Percentiles rank a stretch among this genome's conserved stretches.
These are phyloP conservation scores for Drosophila gaucha DNA, from an alignment of 2,888 invertebrate species.

Conservation along the genomic window DNA sequence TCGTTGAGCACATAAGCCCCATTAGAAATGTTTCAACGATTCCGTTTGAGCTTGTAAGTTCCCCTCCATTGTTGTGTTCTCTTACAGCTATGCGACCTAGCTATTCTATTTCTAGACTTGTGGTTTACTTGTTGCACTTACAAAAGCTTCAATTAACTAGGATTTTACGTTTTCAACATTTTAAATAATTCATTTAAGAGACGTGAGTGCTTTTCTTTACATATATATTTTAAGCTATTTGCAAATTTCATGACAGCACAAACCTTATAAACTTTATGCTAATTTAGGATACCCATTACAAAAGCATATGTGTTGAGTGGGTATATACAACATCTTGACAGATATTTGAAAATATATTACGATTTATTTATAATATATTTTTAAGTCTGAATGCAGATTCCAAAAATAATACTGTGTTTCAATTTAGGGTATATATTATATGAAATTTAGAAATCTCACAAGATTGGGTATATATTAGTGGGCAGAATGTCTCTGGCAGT, in stretches of 20 bases:
- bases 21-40: constrained; percentile 34
- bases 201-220: not conserved
- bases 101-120: constrained; percentile 30
- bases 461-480: too few species aligned
- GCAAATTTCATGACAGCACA: constrained; percentile 3
- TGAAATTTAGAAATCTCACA: too few species aligned
- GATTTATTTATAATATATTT: not conserved
- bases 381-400: too few species aligned
- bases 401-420: too few species aligned
- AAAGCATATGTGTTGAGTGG: not conserved
- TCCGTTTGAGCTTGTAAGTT: constrained; percentile 9
- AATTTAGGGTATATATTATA: too few species aligned
- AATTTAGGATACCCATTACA: not conserved
- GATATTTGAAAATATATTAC: not conserved
- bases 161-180: not conserved
- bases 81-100: not conserved
- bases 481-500: not conserved
- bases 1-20: constrained; percentile 45
- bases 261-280: not conserved
- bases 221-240: constrained; percentile 3
- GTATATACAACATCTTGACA: not conserved
- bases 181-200: constrained; percentile 5
- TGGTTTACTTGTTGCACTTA: constrained; percentile 19
- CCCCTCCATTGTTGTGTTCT: not conserved
- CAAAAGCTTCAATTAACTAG: constrained; percentile 17